These are phyloP conservation scores for Arbacia lixula DNA, from an alignment of 53 echinoderm and acorn worm genomes.

Conservation along the genomic window DNA sequence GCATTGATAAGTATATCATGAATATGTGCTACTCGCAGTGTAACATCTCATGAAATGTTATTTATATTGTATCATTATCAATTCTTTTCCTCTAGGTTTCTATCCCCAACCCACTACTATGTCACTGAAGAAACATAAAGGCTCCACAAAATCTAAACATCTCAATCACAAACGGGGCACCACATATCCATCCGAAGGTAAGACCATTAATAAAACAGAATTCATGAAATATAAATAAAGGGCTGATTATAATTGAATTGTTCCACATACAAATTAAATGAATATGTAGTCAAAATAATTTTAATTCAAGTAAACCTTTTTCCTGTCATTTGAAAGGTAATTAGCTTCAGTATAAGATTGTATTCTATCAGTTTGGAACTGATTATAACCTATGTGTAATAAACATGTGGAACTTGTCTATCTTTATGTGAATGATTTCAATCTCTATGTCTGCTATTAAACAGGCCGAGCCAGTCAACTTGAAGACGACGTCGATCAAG, in stretches of 20 bases:
- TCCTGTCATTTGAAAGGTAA: too few relatives aligned
- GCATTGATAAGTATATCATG: too few relatives aligned
- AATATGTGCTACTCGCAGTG: too few relatives aligned
- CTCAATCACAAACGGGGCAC: conserved; percentile 75
- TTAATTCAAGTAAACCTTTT: too few relatives aligned
- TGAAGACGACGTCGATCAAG: conserved; percentile 38
- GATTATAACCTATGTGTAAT: too few relatives aligned
- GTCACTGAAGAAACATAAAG: conserved; percentile 69
- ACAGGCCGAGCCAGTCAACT: conserved; percentile 31
- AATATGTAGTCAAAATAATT: too few relatives aligned
- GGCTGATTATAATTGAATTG: not conserved
- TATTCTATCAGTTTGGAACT: too few relatives aligned
- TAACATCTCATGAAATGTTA: not conserved
- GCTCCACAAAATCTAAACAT: conserved; percentile 69
- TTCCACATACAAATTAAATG: not conserved
- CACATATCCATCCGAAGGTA: conserved; percentile 90
- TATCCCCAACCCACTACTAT: conserved; percentile 62
- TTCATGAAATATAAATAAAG: not conserved
- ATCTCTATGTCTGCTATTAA: too few relatives aligned
- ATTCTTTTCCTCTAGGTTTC: conserved; percentile 53
- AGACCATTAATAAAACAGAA: not conserved
- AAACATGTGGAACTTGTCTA: too few relatives aligned
- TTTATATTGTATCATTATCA: not conserved
- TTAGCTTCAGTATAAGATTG: too few relatives aligned
- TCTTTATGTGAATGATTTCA: too few relatives aligned